These are phyloP conservation scores for Tenodera sinensis DNA, from an alignment of 2,888 invertebrate species.

Conservation along the genomic window DNA sequence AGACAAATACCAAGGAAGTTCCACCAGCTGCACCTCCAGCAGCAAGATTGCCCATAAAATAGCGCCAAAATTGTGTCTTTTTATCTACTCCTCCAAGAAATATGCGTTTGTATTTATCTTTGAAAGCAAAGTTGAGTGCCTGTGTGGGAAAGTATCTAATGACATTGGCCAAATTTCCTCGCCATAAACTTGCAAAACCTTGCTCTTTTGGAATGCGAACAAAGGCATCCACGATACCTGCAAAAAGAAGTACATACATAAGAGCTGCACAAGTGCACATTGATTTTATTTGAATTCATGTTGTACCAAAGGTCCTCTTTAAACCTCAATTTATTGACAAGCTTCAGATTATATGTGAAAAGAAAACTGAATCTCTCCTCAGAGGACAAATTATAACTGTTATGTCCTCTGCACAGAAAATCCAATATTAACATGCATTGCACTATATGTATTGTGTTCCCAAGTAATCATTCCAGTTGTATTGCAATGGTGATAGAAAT, in stretches of 20 bases:
- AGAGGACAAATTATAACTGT: no score
- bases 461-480: no score
- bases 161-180: slow-evolving; percentile 51
- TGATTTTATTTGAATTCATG: no score
- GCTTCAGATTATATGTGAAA: no score
- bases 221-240: slow-evolving; percentile 47
- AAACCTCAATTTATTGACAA: no score
- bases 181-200: slow-evolving; percentile 46
- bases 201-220: slow-evolving; percentile 44
- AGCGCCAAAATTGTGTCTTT: slow-evolving; percentile 51
- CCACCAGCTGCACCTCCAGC: slow-evolving; percentile 54
- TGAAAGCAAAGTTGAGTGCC: slow-evolving; percentile 50
- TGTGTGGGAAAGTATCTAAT: slow-evolving; percentile 50
- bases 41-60: slow-evolving; percentile 49
- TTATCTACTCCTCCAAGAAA: slow-evolving; percentile 48
- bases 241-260: background rate
- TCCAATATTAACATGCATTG: no score
- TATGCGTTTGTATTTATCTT: slow-evolving; percentile 48
- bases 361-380: no score
- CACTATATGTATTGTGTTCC: no score
- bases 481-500: no score
- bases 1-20: slow-evolving; percentile 52
- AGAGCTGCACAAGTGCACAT: no score
- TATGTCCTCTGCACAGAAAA: no score
- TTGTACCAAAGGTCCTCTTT: no score